Evolutionary conservation across 2,113 vertebrate species (phyloP).

Genomic region (Brachirus orientalis): DNA sequence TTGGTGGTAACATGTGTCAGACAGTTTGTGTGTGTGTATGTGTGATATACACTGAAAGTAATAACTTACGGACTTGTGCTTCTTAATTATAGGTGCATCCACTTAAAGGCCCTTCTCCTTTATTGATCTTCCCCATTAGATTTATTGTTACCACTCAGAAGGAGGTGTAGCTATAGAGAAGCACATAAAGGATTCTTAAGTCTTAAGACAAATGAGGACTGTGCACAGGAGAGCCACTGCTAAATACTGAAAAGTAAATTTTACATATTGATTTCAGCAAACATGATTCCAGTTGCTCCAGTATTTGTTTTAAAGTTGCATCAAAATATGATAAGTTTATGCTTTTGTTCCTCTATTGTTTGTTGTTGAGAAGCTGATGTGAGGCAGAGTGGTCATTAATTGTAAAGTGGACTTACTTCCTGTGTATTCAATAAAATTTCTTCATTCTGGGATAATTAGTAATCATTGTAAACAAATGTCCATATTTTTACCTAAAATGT

Average conservation of each 20-base stretch:
- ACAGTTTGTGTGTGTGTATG: slow-evolving; percentile 25
- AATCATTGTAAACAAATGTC: too few relatives aligned
- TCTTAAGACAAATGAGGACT: slow-evolving; percentile 2
- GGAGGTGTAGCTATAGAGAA: slow-evolving; percentile 10
- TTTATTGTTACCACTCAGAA: neutral
- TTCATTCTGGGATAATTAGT: slow-evolving; percentile 14
- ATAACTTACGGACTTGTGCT: slow-evolving; percentile 2
- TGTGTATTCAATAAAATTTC: too few relatives aligned
- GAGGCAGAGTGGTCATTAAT: slow-evolving; percentile 48
- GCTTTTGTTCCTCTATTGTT: slow-evolving; percentile 28
- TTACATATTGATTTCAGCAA: slow-evolving; percentile 12
- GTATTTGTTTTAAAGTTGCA: slow-evolving; percentile 33
- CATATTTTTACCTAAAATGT: too few relatives aligned
- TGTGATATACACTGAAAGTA: slow-evolving; percentile 15
- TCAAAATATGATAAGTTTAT: slow-evolving; percentile 37
- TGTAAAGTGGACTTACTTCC: slow-evolving; percentile 45
- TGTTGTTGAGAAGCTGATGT: slow-evolving; percentile 29
- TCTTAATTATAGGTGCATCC: slow-evolving; percentile 25
- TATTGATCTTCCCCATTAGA: slow-evolving; percentile 33
- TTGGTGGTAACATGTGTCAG: slow-evolving; percentile 49
- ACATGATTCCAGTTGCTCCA: slow-evolving; percentile 18
- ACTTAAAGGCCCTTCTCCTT: neutral
- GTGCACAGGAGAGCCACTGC: neutral
- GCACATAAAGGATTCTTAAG: neutral
- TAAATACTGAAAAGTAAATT: slow-evolving; percentile 3